Evolutionary conservation across 2,113 vertebrate genomes (phyloP).

Genomic region (Phoenicopterus ruber): DNA sequence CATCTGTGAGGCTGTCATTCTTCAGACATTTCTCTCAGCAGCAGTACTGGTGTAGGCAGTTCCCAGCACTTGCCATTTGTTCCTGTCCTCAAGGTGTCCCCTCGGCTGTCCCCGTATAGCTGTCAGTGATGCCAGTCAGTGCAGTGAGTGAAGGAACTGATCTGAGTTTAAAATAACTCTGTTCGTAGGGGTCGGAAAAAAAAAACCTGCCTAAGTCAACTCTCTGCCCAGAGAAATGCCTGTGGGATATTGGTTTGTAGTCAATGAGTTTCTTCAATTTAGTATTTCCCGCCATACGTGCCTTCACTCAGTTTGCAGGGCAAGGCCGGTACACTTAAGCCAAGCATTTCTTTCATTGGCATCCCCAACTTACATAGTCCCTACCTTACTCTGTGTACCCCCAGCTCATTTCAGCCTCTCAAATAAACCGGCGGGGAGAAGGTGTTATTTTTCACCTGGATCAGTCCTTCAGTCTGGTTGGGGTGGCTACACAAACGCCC

Average conservation of each 20-base stretch:
- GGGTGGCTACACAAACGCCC: not conserved
- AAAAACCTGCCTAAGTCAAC: not conserved
- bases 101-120: not conserved
- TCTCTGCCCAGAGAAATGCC: not conserved
- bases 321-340: not conserved
- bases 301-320: not conserved
- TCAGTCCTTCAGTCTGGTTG: not conserved
- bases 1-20: not conserved
- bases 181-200: not conserved
- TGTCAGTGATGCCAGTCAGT: not conserved
- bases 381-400: not conserved
- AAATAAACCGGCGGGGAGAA: not conserved
- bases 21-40: not conserved
- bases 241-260: not conserved
- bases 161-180: not conserved
- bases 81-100: not conserved
- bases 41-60: not conserved
- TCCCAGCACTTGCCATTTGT: not conserved
- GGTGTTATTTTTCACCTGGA: not conserved
- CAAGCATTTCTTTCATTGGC: not conserved
- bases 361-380: not conserved
- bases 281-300: not conserved
- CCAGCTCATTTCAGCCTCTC: not conserved
- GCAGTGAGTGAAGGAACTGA: not conserved
- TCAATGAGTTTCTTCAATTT: not conserved